A percentile compares a stretch with the other conserved stretches of the same genome.
phyloP scores from a whole-genome alignment of 92 coral and sea anemone genomes.

The Palythoa grandiflora region DNA sequence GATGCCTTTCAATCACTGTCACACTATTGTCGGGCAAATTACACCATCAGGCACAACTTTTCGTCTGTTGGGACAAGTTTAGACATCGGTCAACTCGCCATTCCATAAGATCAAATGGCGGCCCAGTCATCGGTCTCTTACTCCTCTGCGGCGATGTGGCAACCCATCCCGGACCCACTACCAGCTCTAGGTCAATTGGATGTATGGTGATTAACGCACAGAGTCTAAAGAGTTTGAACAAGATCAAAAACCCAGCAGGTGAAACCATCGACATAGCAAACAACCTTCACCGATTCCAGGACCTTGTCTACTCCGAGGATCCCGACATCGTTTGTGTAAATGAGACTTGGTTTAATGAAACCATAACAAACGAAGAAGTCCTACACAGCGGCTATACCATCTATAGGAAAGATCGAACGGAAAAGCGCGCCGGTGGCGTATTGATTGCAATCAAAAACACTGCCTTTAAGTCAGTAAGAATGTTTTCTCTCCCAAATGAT shows the following conservation, averaged over 20 bases:
- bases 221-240: slow-evolving; percentile 26
- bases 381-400: slow-evolving; percentile 43
- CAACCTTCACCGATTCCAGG: slow-evolving; percentile 51
- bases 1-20: slow-evolving; percentile 21
- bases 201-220: slow-evolving; percentile 27
- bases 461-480: slow-evolving; percentile 19
- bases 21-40: slow-evolving; percentile 19
- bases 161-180: slow-evolving; percentile 28
- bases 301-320: slow-evolving; percentile 49
- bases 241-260: slow-evolving; percentile 28
- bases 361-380: slow-evolving; percentile 23
- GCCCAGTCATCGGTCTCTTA: slow-evolving; percentile 22
- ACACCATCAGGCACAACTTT: slow-evolving; percentile 22
- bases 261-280: slow-evolving; percentile 7
- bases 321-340: slow-evolving; percentile 53
- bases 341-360: slow-evolving; percentile 56
- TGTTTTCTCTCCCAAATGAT: neutral
- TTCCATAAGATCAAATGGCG: slow-evolving; percentile 21
- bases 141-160: slow-evolving; percentile 23
- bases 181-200: slow-evolving; percentile 17
- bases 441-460: slow-evolving; percentile 44
- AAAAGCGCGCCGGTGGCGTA: slow-evolving; percentile 48
- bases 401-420: slow-evolving; percentile 52
- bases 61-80: slow-evolving; percentile 29
- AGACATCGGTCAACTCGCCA: slow-evolving; percentile 28